Base-by-base conservation (phyloP, 2,113 vertebrate species). In the Ochotona princeps region DNA sequence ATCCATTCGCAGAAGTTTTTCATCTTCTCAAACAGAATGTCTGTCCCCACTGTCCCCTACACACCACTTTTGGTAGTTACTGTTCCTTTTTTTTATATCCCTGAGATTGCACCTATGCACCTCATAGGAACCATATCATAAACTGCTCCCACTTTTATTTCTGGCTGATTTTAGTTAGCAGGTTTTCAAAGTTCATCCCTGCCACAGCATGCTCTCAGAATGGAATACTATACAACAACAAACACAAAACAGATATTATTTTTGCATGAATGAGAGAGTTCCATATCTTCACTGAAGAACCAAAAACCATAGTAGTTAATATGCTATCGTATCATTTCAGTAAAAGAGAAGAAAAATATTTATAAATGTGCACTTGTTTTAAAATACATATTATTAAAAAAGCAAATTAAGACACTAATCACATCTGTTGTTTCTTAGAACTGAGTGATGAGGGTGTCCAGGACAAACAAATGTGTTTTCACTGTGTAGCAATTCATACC, bases 261-360 rank as follows among this genome's bases (percentile, higher is more conserved):
- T 57, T 74, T 60, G 17, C 23, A 67, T 47, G 60, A 89, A 49
- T 65, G 85, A 75, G 61, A 69, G 63, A 12, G 30, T 30, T 90
- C n/a, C 15, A 81, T 26, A 12, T 61, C 75, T 70, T 75, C 66
- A 54, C 7, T 88, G 13, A 70, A 82, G 79, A 67, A 69, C 20
- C 9, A 93, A 91, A 7, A 30, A 66, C 6, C 21, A n/a, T 11
- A 74, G 51, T 38, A 89, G 10, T 38, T 7, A 26, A 20, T 38
- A 83, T 60, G 20, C 28, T 15, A 82, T 28, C 17, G 30, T 69
- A 70, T 8, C 32, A 30, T 60, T 82, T 91, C 83, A 1, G 17
- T 72, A 86, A 91, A 83, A 51, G 14, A 95, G 23, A 80, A 73
- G 57, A 79, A 84, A 72, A 83, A 23, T 84, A 90, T 90, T 67